phyloP scores from a whole-genome alignment of 2,888 invertebrate species.

The Tenthredo amoena region DNA sequence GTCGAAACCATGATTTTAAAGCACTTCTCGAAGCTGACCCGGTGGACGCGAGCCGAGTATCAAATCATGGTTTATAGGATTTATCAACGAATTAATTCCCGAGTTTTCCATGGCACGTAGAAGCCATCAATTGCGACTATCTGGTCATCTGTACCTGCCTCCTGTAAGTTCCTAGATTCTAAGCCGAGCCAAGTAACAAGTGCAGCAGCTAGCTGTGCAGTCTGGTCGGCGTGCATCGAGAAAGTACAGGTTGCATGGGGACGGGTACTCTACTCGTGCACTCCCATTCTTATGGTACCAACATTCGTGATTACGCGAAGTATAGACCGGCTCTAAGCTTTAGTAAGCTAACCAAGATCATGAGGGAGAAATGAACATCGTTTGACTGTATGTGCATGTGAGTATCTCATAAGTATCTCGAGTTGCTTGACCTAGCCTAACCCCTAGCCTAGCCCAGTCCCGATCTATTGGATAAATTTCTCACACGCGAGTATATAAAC shows the following conservation, averaged over 20 bases:
- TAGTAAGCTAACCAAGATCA: neutral
- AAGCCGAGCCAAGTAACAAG: slow-evolving; percentile 28
- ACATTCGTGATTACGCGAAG: slow-evolving; percentile 32
- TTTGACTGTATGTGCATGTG: neutral
- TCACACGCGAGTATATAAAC: slow-evolving; percentile 46
- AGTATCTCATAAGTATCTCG: slow-evolving; percentile 15
- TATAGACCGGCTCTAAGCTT: neutral
- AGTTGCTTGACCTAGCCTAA: slow-evolving; percentile 28
- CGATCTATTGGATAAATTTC: slow-evolving; percentile 48
- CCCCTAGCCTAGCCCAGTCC: slow-evolving; percentile 44
- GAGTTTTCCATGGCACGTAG: slow-evolving; percentile 21
- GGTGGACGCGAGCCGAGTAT: neutral
- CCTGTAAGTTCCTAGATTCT: slow-evolving; percentile 4
- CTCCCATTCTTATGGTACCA: slow-evolving; percentile 13
- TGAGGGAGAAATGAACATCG: neutral
- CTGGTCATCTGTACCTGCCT: slow-evolving; percentile 36
- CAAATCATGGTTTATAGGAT: slow-evolving; percentile 2
- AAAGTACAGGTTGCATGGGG: slow-evolving; percentile 6
- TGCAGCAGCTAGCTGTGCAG: slow-evolving; percentile 15
- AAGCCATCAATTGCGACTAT: slow-evolving; percentile 26
- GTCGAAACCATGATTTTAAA: neutral
- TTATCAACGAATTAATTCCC: slow-evolving; percentile 17
- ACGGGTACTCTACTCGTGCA: slow-evolving; percentile 26
- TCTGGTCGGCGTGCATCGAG: slow-evolving; percentile 14
- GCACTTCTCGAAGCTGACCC: neutral